A percentile compares a stretch with the other conserved stretches of the same genome.
These are phyloP conservation scores for Calameuta pallipes DNA, from an alignment of 2,888 invertebrate genomes.

Conservation along the genomic window DNA sequence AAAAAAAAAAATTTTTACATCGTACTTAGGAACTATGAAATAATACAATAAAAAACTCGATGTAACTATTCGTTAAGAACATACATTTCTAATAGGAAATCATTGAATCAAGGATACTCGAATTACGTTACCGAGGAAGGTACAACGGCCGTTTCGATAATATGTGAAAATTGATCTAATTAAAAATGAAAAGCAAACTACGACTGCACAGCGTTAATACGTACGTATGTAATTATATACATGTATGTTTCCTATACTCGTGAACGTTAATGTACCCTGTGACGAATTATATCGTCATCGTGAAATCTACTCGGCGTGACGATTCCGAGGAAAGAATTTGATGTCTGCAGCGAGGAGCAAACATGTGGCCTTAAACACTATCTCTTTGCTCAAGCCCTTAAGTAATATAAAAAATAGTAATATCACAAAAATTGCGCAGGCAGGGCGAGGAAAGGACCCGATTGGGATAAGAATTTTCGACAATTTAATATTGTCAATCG, in stretches of 20 bases:
- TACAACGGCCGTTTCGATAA: no score
- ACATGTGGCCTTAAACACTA: neutral
- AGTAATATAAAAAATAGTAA: constrained; percentile 62
- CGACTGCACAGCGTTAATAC: no score
- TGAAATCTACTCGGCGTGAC: no score
- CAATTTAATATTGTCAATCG: constrained; percentile 30
- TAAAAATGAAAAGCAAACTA: no score
- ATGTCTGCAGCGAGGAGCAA: no score
- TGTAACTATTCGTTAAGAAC: constrained; percentile 32
- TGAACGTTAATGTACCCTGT: no score
- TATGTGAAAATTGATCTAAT: no score
- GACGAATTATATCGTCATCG: no score
- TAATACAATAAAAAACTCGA: constrained; percentile 37
- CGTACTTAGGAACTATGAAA: constrained; percentile 50
- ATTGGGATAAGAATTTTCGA: constrained; percentile 43
- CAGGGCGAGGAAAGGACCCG: constrained; percentile 58
- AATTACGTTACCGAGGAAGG: no score
- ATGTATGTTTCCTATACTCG: no score
- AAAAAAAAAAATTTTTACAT: constrained; percentile 27
- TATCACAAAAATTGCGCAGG: constrained; percentile 63
- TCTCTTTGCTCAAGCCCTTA: constrained; percentile 45
- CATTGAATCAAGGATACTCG: neutral
- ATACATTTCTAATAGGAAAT: constrained; percentile 17
- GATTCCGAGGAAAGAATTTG: no score
- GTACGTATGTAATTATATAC: no score